phyloP scores from a whole-genome alignment of 2,113 vertebrate species.

The Eonycteris spelaea region DNA sequence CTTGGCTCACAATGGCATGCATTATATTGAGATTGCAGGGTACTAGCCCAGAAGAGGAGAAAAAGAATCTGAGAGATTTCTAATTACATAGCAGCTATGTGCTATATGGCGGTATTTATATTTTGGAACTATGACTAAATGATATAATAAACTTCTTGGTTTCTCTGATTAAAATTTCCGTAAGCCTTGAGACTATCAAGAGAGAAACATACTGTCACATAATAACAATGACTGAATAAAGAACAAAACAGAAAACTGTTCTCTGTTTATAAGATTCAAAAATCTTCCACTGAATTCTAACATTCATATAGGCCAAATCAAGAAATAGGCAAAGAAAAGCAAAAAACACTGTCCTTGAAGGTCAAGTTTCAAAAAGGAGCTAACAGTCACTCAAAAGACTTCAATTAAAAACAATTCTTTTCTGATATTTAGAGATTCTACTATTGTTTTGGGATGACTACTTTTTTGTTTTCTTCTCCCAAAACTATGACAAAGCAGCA shows the following conservation, averaged over 20 bases:
- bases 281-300: constrained; percentile 18
- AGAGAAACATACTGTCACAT: not conserved
- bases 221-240: not conserved
- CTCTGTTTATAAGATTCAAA: constrained; percentile 50
- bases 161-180: constrained; percentile 30
- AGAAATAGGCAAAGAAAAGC: constrained; percentile 56
- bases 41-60: not conserved
- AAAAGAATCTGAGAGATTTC: not conserved
- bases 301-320: constrained; percentile 46
- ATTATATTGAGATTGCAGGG: not conserved
- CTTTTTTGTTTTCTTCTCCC: not conserved
- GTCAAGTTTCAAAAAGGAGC: constrained; percentile 42
- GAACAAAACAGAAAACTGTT: constrained; percentile 59
- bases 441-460: constrained; percentile 7
- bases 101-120: not conserved
- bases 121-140: not conserved
- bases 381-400: constrained; percentile 18
- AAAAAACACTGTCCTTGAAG: constrained; percentile 35
- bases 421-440: constrained; percentile 45
- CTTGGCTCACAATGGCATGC: not conserved
- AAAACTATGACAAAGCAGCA: not conserved
- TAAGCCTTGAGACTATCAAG: constrained; percentile 2
- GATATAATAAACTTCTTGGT: not conserved
- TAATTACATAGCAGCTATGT: not conserved
- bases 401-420: constrained; percentile 66